These are phyloP conservation scores for Netelia inedita DNA, from an alignment of 2,888 invertebrate species.

Conservation along the genomic window DNA sequence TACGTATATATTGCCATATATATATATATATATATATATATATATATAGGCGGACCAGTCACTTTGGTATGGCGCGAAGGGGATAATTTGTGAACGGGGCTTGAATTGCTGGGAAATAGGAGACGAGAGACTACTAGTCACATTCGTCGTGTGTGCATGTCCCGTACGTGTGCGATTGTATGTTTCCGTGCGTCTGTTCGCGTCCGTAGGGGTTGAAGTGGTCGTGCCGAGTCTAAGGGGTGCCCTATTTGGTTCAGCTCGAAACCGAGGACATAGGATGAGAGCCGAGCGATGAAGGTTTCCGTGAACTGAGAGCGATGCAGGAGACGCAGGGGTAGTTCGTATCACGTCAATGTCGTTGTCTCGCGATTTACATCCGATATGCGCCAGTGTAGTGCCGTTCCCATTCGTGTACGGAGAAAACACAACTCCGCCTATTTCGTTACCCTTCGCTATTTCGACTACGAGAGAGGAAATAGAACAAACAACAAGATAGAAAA, in stretches of 20 bases:
- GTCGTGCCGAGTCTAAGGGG: slow-evolving; percentile 25
- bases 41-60: slow-evolving; percentile 4
- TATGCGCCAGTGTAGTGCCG: slow-evolving; percentile 71
- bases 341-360: slow-evolving; percentile 75
- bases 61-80: slow-evolving; percentile 67
- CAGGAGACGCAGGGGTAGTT: slow-evolving; percentile 67
- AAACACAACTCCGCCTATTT: slow-evolving; percentile 27
- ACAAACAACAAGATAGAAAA: slow-evolving; percentile 23
- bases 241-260: slow-evolving; percentile 42
- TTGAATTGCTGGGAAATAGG: slow-evolving; percentile 74
- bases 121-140: slow-evolving; percentile 67
- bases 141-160: slow-evolving; percentile 24
- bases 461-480: slow-evolving; percentile 29
- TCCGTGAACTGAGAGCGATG: slow-evolving; percentile 69
- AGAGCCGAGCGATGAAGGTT: slow-evolving; percentile 33
- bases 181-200: slow-evolving; percentile 1
- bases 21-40: background rate
- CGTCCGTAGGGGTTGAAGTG: slow-evolving; percentile 36
- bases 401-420: slow-evolving; percentile 57
- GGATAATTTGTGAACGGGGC: slow-evolving; percentile 75
- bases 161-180: slow-evolving; percentile 8
- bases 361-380: slow-evolving; percentile 76
- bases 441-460: slow-evolving; percentile 2
- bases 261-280: slow-evolving; percentile 46
- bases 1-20: slow-evolving; percentile 48